Base-by-base conservation (phyloP, 2,888 invertebrate genomes). In the Marasmarcha lunaedactyla region DNA sequence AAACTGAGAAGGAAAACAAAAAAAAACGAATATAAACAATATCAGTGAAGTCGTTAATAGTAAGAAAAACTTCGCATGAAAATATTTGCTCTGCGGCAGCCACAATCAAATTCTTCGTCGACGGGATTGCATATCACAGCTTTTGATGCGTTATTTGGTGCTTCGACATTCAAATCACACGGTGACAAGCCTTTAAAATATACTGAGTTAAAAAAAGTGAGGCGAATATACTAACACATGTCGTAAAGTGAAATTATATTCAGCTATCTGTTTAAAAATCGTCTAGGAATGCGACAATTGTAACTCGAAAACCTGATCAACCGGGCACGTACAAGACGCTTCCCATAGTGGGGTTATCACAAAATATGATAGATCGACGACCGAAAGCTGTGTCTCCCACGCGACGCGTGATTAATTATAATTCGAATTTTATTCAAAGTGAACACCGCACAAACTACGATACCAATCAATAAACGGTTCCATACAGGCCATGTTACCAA, bases 351-450 rank as follows among this genome's bases (percentile, higher is more conserved):
- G 78, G 74, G 77, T 81, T 83, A 83, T 81, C 83, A 79, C 76
- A 74, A 74, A 83, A 81, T 83, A 81, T 83, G 83, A 83, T 81
- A 81, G 83, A 83, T 83, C 76, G 81, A 63, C 62, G 67, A 59
- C 57, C 63, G 61, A 62, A 64, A 68, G 71, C 76, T 68, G 68
- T 70, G 74, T 76, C 81, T 78, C 81, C 81, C 83, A 81, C 81
- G 81, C 78, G 66, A 63, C 64, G 63, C 63, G 74, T 81, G 81
- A 83, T 81, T 83, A 81, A 81, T 83, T 79, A 83, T 83, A 83
- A 83, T 83, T 83, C 79, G 81, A 81, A 79, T 83, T 79, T 83
- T 83, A 83, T 83, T 83, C 81, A 83, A 83, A 83, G 83, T 71
- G 78, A 76, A 79, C 79, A 79, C 71, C 79, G 74, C 71, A 78